Evolutionary conservation across 2,797 vertebrate species (phyloP), one percentile per base, ranked within the genome.

Genomic region (Chiroxiphia lanceolata): DNA sequence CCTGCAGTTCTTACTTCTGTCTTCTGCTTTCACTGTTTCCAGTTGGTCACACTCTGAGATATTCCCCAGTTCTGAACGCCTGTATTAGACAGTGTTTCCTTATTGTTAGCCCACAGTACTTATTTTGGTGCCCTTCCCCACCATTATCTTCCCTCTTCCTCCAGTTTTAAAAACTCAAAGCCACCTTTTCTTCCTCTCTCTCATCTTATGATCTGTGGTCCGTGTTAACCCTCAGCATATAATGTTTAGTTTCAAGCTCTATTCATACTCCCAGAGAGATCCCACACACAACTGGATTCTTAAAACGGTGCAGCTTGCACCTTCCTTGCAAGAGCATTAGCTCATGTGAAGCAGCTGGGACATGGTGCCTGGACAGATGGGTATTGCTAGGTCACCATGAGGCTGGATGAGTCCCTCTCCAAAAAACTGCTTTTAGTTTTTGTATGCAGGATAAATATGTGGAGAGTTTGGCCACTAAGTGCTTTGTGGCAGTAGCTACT

Each of bases 141-240:
- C 25, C 12, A 29, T 34, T 51, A 60, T 38, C 40, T 60, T 82
- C 13, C 44, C 23, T 29, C 21, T 47, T 61, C 63, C 26, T 80
- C n/a, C 50, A 36, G 25, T 36, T 56, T 40, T 51, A 38, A 47
- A 80, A 69, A 10, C 17, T 44, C 29, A 42, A 68, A 25, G 26
- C 31, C 38, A 65, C 19, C 29, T 64, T 70, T 48, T 59, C 53
- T 69, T 89, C 60, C 29, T 71, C 16, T 17, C 40, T 68, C 23
- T 64, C 31, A 68, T 0, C 0, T 65, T 59, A 36, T 4, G 13
- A 60, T 17, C 23, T 65, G 25, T 47, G 59, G 45, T 27, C 27
- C 26, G 34, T 0, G 3, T 45, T 70, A 57, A n/a, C 42, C 13
- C 44, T 65, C 0, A 2, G 68, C 22, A 83, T 16, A 7, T 9